Conservation (phyloP, 2,888 invertebrate species). For the Amiota mariae region DNA sequence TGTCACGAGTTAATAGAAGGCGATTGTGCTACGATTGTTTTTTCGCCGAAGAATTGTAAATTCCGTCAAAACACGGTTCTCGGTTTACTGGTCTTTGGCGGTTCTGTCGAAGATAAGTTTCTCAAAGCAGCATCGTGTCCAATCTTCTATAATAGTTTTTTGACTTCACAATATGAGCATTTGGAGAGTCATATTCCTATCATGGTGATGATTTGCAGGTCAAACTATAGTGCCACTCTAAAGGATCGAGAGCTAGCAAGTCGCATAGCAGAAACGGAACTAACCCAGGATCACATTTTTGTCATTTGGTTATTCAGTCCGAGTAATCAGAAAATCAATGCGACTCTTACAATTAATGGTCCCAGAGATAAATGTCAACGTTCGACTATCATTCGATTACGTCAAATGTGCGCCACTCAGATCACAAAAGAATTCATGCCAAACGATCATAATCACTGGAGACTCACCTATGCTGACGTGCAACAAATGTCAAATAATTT, state of each 20-base stretch:
- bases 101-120: constrained; percentile 18
- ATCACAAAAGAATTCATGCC: constrained; percentile 33
- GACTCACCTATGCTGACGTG: constrained; percentile 42
- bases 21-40: constrained; percentile 40
- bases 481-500: constrained; percentile 50
- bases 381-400: constrained; percentile 37
- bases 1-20: constrained; percentile 39
- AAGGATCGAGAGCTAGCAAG: background rate
- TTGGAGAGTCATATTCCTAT: constrained; percentile 43
- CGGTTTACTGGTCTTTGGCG: constrained; percentile 48
- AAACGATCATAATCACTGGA: constrained; percentile 49
- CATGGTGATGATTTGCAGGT: constrained; percentile 52
- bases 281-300: constrained; percentile 36
- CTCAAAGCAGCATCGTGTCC: background rate
- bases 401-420: constrained; percentile 27
- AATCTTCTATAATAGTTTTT: constrained; percentile 34
- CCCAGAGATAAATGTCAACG: constrained; percentile 45
- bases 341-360: constrained; percentile 45
- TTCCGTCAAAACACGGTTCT: constrained; percentile 44
- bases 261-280: background rate
- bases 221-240: background rate
- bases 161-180: constrained; percentile 21
- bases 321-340: constrained; percentile 37
- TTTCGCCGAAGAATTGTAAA: constrained; percentile 33
- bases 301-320: constrained; percentile 55